phyloP scores from a whole-genome alignment of 2,888 invertebrate genomes.

The Pteria penguin region DNA sequence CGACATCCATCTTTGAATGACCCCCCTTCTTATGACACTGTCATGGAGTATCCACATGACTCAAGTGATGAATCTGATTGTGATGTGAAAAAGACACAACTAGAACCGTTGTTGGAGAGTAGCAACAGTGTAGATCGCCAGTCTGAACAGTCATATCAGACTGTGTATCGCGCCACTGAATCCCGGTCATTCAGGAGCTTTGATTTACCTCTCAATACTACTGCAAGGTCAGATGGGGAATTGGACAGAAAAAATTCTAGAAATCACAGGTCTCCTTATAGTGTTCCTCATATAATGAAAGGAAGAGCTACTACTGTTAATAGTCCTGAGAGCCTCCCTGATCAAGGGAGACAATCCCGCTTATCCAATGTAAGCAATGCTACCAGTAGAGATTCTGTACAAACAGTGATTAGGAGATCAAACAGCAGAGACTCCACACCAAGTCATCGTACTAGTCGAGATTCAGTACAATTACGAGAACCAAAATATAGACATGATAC shows the following conservation, averaged over 20 bases:
- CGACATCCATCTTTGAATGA: conserved; percentile 41
- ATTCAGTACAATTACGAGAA: background rate
- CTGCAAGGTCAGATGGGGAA: conserved; percentile 41
- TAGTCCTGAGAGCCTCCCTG: background rate
- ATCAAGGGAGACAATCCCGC: background rate
- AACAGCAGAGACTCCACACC: background rate
- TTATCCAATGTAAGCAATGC: background rate
- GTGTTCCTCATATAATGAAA: background rate
- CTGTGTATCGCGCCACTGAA: conserved; percentile 9
- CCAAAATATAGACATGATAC: background rate
- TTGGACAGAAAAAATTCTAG: conserved; percentile 17
- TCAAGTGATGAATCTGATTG: conserved; percentile 49
- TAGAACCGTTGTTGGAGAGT: conserved; percentile 29
- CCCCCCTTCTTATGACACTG: conserved; percentile 38
- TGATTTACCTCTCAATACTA: conserved; percentile 15
- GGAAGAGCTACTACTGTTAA: background rate
- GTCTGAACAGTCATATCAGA: conserved; percentile 25
- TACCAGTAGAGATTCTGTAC: conserved; percentile 10
- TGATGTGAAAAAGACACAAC: conserved; percentile 17
- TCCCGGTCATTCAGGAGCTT: conserved; percentile 13
- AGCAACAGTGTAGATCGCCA: conserved; percentile 25
- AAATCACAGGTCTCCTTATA: background rate
- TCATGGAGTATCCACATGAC: conserved; percentile 45
- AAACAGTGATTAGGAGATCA: background rate
- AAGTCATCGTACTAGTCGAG: background rate